phyloP scores from a whole-genome alignment of 2,888 invertebrate species.

The Nysson spinosus region DNA sequence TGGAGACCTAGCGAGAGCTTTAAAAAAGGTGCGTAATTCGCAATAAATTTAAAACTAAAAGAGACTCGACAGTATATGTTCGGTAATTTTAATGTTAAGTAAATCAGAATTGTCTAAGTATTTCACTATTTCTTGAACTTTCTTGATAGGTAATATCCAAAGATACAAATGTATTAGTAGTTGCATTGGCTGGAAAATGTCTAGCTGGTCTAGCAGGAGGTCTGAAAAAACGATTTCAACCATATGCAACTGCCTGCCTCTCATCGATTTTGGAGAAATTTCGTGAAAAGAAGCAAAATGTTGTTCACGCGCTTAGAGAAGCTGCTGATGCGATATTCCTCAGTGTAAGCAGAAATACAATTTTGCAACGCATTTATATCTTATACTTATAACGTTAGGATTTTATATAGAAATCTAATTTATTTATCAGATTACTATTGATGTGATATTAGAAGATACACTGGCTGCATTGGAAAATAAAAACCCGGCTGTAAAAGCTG shows the following conservation, averaged over 20 bases:
- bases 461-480: slow-evolving; percentile 92
- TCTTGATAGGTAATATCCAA: slow-evolving; percentile 88
- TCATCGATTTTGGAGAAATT: slow-evolving; percentile 94
- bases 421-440: slow-evolving; percentile 84
- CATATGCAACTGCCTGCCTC: slow-evolving; percentile 88
- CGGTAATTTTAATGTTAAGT: no score
- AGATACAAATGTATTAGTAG: slow-evolving; percentile 96
- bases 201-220: slow-evolving; percentile 90
- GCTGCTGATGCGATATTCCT: slow-evolving; percentile 93
- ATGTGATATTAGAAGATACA: slow-evolving; percentile 91
- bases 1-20: slow-evolving; percentile 89
- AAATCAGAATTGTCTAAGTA: neutral
- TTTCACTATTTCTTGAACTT: slow-evolving; percentile 13
- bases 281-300: slow-evolving; percentile 96
- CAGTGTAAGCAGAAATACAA: slow-evolving; percentile 81
- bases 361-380: neutral
- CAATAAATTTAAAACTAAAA: no score
- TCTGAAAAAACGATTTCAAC: slow-evolving; percentile 90
- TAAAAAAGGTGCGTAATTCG: slow-evolving; percentile 86
- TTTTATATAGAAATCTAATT: slow-evolving; percentile 9
- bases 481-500: slow-evolving; percentile 93
- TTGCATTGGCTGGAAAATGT: slow-evolving; percentile 91
- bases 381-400: no score
- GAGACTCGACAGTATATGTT: no score
- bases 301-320: slow-evolving; percentile 91